Conservation (phyloP, 2,888 invertebrate genomes). For the Eubasilissa splendida region DNA sequence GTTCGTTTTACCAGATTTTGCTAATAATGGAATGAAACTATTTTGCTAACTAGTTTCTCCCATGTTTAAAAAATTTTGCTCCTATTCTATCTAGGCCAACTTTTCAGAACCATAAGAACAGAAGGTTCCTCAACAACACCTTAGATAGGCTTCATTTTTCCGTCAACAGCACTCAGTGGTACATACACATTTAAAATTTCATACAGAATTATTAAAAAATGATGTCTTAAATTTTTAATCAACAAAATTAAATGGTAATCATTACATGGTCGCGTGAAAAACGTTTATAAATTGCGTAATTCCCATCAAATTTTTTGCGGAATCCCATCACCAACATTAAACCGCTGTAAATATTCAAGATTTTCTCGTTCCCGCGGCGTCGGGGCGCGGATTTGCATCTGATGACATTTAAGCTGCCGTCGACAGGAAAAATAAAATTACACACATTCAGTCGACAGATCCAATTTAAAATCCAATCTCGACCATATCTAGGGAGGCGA, state of each 20-base stretch:
- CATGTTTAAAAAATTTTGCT: no score
- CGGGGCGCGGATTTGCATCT: slow-evolving; percentile 37
- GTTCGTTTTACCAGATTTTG: no score
- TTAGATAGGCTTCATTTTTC: no score
- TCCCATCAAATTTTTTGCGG: slow-evolving; percentile 22
- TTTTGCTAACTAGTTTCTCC: no score
- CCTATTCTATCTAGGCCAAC: no score
- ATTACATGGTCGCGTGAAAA: slow-evolving; percentile 10
- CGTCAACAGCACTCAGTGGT: no score
- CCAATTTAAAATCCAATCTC: slow-evolving; percentile 56
- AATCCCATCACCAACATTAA: background rate
- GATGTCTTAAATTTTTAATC: no score
- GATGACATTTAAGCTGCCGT: slow-evolving; percentile 38
- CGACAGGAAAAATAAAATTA: slow-evolving; percentile 39
- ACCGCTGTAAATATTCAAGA: background rate
- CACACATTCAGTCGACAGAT: slow-evolving; percentile 43
- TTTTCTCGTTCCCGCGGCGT: background rate
- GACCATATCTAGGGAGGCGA: slow-evolving; percentile 10
- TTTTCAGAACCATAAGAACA: no score
- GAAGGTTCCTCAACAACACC: no score
- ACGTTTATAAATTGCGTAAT: slow-evolving; percentile 22
- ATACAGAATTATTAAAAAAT: no score
- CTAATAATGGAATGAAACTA: no score
- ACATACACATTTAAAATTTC: no score
- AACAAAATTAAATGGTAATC: background rate